Evolutionary conservation across 2,888 invertebrate genomes (phyloP).

Genomic region (Spilosoma lubricipeda): DNA sequence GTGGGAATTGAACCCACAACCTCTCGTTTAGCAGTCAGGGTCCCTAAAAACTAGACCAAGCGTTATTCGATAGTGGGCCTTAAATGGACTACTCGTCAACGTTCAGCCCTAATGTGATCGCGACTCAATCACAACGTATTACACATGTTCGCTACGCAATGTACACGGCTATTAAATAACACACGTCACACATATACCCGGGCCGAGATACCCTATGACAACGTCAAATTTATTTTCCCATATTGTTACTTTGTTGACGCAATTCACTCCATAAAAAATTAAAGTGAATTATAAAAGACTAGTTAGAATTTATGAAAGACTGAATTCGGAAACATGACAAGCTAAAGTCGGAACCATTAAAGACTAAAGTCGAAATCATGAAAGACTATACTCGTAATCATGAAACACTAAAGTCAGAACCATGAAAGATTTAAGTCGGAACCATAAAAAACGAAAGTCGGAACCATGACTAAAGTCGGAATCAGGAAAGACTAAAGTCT

Average conservation of each 20-base stretch:
- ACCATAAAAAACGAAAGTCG: too few relatives aligned
- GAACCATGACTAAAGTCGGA: too few relatives aligned
- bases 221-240: neutral
- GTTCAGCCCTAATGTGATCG: neutral
- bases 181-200: conserved; percentile 14
- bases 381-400: neutral
- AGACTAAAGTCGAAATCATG: neutral
- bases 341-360: neutral
- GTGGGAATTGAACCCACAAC: too few relatives aligned
- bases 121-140: neutral
- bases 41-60: neutral
- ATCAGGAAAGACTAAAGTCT: neutral
- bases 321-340: neutral
- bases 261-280: neutral
- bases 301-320: neutral
- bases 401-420: too few relatives aligned
- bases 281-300: neutral
- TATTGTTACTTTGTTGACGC: neutral
- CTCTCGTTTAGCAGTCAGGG: neutral
- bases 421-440: too few relatives aligned
- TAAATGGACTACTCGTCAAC: conserved; percentile 1
- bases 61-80: neutral
- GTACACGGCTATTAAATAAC: conserved; percentile 15
- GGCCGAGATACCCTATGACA: conserved; percentile 7
- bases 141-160: conserved; percentile 14